Evolutionary conservation across 2,797 vertebrate species (phyloP), one percentile per base, ranked within the genome.

Genomic region (Gymnodraco acuticeps): DNA sequence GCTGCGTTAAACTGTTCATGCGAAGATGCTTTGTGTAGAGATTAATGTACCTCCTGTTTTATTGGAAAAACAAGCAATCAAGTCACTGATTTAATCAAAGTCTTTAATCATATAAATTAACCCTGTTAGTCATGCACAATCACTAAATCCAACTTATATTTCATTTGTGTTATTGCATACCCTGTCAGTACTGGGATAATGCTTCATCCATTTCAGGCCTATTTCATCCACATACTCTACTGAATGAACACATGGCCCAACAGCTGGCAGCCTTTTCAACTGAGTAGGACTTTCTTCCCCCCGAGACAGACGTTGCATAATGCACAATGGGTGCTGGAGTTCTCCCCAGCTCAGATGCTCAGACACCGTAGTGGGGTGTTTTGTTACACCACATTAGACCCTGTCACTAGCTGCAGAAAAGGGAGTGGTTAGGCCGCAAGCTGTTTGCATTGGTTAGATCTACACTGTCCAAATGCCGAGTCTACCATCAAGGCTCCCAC

Each of bases 201-300:
- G 20, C 68, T 59, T 70, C 42, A 78, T 86, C 71, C 64, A 72
- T 83, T 86, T 76, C 53, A 81, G 60, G 56, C 54, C 71, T 56
- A 23, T 86, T 85, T 81, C 63, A 83, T 54, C 72, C 73, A 75
- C 76, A 83, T 77, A 71, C 75, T 55, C 20, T 72, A 76, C 72
- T 81, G 77, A 87, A 89, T 82, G 90, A 94, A 89, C 81, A 93
- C 89, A 90, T 89, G 87, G 90, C 76, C 78, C 65, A 92, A 91
- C 95, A 95, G 94, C 93, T 94, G 95, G 88, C 86, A 68, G 79
- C 70, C 85, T 89, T 92, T 94, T 93, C 86, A 91, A 79, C 77
- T 58, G 77, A 73, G 79, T 78, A 71, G 75, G 75, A 88, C 80
- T 88, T 83, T 63, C 67, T 86, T 87, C 90, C 92, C 93, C 93